A percentile compares a stretch with the other conserved stretches of the same genome.
These are phyloP conservation scores for Oscheius sp. DNA, from an alignment of 2,888 invertebrate genomes.

Conservation along the genomic window DNA sequence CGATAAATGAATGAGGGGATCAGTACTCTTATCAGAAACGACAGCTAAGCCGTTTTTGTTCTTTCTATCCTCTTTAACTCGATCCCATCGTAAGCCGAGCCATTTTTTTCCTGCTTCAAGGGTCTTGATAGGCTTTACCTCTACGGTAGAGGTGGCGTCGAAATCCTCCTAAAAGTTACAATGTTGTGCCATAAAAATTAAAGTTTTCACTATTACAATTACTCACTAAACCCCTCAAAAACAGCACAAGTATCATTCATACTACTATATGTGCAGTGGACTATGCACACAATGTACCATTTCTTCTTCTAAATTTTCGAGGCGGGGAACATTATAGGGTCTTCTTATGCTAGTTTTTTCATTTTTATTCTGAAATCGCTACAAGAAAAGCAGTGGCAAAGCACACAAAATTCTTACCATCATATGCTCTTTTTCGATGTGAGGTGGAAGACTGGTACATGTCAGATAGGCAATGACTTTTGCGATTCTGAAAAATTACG, in stretches of 20 bases:
- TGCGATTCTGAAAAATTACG: constrained; percentile 43
- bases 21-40: constrained; percentile 60
- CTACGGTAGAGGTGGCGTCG: constrained; percentile 46
- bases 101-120: constrained; percentile 22
- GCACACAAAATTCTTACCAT: constrained; percentile 43
- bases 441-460: constrained; percentile 66
- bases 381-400: constrained; percentile 6
- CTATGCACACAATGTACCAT: constrained; percentile 14
- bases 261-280: no score
- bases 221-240: background rate
- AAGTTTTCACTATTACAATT: background rate
- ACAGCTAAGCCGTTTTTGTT: constrained; percentile 50
- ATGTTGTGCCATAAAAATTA: background rate
- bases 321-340: background rate
- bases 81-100: constrained; percentile 22
- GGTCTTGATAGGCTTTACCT: constrained; percentile 39
- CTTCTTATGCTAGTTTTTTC: no score
- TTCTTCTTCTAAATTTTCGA: constrained; percentile 20
- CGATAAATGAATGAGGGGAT: constrained; percentile 57
- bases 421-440: constrained; percentile 51
- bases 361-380: constrained; percentile 7
- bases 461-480: constrained; percentile 63
- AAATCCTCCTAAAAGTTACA: constrained; percentile 43
- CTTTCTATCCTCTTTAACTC: constrained; percentile 12
- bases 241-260: constrained; percentile 32